Evolutionary conservation across 2,888 invertebrate genomes (phyloP), one percentile per base, ranked within the genome.

Genomic region (Epinotia nisella): DNA sequence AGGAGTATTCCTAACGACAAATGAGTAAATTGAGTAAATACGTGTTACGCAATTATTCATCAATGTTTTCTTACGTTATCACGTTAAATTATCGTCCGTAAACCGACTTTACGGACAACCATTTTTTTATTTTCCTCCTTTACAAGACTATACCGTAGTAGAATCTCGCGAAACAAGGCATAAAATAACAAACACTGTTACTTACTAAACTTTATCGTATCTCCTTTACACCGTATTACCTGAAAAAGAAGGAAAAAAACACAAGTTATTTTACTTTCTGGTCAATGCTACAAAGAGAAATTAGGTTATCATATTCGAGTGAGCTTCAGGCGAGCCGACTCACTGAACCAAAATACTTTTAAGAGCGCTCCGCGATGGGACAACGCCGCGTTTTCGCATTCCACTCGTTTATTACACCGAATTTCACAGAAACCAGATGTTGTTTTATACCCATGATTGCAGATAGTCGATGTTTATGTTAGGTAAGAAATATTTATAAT

Each of bases 271-370:
- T 55, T 55, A 66, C 39, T 55, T 55, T 13, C 11, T 11, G 19
- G 19, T 1, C 41, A 24, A 49, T 62, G n/a, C 21, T 41, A 55
- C 39, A 56, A 65, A 65, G 24, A 41, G 39, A 65, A 66, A 66
- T 66, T 56, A 66, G 65, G 55, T 66, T 55, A 66, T 66, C 41
- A 55, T 51, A 45, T 64, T 55, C 55, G 55, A 65, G 65, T 56
- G 55, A 55, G 41, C 55, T 41, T n/a, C 19, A 64, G 51, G 35
- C 58, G 4, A 15, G 39, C 65, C 39, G 56, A 66, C n/a, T 56
- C 66, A 10, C 56, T 56, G 21, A 56, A 66, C 56, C 66, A 66
- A 66, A 66, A 41, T 13, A 55, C 55, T 24, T 24, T 51, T 64
- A 64, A 56, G 56, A 55, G 41, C 15, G 21, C 41, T 55, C 13